Conservation (phyloP, 2,113 vertebrate genomes). For the Crotalus horridus region DNA sequence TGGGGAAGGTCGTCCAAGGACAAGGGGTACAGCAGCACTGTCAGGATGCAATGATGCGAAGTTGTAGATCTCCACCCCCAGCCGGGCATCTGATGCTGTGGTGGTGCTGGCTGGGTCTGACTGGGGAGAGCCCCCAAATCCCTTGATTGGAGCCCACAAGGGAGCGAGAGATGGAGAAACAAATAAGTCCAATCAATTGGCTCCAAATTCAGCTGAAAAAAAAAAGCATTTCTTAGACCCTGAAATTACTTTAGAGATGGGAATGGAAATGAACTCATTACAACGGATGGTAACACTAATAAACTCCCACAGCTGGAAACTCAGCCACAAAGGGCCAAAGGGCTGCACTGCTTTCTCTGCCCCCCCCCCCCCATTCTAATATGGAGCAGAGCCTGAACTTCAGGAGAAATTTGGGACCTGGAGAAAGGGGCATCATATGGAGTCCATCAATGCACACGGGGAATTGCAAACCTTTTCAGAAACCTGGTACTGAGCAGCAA, state of each 20-base stretch:
- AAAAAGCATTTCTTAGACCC: conserved; percentile 47
- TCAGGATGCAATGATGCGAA: too few species aligned
- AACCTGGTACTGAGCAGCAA: background rate
- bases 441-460: background rate
- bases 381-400: background rate
- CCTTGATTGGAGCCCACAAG: background rate
- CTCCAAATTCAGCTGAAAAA: conserved; percentile 45
- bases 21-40: too few species aligned
- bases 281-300: conserved; percentile 20
- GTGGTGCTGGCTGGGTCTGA: too few species aligned
- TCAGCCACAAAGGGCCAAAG: conserved; percentile 11
- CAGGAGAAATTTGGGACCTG: background rate
- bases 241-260: conserved; percentile 48
- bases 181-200: conserved; percentile 58
- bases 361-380: too few species aligned
- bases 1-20: too few species aligned
- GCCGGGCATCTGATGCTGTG: too few species aligned
- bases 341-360: background rate
- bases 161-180: conserved; percentile 9
- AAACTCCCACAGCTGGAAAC: conserved; percentile 41
- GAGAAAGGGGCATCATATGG: background rate
- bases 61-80: too few species aligned
- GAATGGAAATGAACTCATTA: conserved; percentile 52
- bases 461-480: background rate
- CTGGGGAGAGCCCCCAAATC: background rate